Evolutionary conservation across 2,113 vertebrate genomes (phyloP), one percentile per base, ranked within the genome.

Genomic region (Lates calcarifer): DNA sequence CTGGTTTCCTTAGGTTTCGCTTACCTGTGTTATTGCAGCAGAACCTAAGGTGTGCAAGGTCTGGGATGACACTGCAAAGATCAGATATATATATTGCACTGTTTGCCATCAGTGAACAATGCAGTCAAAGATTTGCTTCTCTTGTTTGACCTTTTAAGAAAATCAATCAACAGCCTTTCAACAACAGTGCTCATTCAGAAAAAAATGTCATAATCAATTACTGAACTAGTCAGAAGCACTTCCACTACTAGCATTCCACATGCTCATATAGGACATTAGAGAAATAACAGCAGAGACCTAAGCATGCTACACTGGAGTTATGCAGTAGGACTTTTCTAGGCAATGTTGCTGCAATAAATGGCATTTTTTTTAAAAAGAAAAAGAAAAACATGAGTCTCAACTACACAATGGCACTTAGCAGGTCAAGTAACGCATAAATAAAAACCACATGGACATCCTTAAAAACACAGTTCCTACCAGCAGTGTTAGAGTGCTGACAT

Each of bases 31-130:
- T 96, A 97, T 96, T 96, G 97, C 96, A 97, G 98, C 97, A 98
- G 97, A 99, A 98, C 97, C 97, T 99, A 99, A 98, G 97, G 96
- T 98, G 96, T 98, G 97, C 96, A 98, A 98, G 97, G 95, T 98
- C 97, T 96, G 97, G 97, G 96, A 89, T 94, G 97, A 97, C 97
- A 97, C 98, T 98, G 98, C 97, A 97, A 99, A 97, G 96, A 96
- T 97, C 97, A 98, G 97, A 98, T 97, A 97, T 96, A 98, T 97
- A 97, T 96, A 97, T 96, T 95, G 96, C 96, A 97, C 96, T 96
- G 96, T 97, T 96, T 96, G 96, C 97, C 97, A 96, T 98, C 97
- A 98, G 96, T 96, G 96, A 96, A 97, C 96, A 97, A 95, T 96
- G 97, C 96, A 97, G 95, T 96, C 95, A 92, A 95, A 87, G 28